A percentile compares a stretch with the other conserved stretches of the same genome.
Conservation (phyloP, 2,113 vertebrate genomes). For the Leucosticte australis region DNA sequence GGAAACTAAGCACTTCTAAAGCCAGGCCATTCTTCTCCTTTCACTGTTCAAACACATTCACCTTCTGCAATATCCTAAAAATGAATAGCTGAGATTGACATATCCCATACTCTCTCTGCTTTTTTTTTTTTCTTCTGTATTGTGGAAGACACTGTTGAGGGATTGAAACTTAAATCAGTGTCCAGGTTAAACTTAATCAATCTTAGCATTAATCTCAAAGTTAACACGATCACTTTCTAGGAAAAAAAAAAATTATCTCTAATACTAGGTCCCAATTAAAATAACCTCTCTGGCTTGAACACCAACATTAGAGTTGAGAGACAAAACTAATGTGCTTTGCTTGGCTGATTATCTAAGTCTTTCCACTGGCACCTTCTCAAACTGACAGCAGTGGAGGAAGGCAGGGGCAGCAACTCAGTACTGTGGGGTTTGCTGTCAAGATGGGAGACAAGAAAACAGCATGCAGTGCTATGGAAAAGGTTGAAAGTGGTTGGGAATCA, state of each 20-base stretch:
- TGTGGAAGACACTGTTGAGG: not conserved
- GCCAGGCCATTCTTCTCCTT: not conserved
- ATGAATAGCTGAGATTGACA: not conserved
- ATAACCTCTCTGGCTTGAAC: not conserved
- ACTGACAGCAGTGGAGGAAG: not conserved
- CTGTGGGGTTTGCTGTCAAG: not conserved
- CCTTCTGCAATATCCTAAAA: not conserved
- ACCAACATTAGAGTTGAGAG: not conserved
- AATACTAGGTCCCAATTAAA: not conserved
- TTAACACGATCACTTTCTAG: not conserved
- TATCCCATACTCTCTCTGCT: not conserved
- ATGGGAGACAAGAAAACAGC: not conserved
- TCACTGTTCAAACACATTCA: not conserved
- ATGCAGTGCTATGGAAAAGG: not conserved
- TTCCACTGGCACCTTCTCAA: constrained; percentile 30
- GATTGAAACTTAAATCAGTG: not conserved
- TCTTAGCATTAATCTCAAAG: not conserved
- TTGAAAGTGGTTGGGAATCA: not conserved
- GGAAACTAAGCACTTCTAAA: not conserved
- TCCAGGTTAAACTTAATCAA: not conserved
- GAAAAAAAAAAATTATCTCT: not conserved
- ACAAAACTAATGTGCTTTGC: constrained; percentile 13
- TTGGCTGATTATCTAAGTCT: constrained; percentile 40
- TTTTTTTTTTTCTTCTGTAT: not conserved
- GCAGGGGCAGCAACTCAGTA: not conserved